These are phyloP conservation scores for Drosophila melanocephala DNA, from an alignment of 2,888 invertebrate genomes.

Conservation along the genomic window DNA sequence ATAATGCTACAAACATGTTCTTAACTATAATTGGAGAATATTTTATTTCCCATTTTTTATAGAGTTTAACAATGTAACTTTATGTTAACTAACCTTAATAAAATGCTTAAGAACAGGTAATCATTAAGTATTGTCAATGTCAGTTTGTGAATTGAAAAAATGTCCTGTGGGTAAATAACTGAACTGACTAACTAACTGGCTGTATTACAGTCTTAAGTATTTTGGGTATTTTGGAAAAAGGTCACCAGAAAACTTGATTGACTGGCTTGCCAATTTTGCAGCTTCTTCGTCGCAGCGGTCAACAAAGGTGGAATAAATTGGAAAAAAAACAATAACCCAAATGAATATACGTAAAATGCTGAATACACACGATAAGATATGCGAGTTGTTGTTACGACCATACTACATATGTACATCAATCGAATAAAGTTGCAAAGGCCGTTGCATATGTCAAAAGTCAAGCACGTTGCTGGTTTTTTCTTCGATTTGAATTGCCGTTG, in stretches of 20 bases:
- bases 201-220: not conserved
- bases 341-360: conserved; percentile 7
- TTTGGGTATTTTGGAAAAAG: conserved; percentile 7
- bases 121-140: conserved; percentile 9
- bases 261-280: conserved; percentile 50
- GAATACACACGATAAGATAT: conserved; percentile 2
- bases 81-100: not conserved
- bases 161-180: conserved; percentile 14
- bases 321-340: conserved; percentile 27
- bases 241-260: conserved; percentile 60
- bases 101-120: not conserved
- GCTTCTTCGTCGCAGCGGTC: conserved; percentile 67
- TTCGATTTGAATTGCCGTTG: conserved; percentile 17
- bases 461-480: conserved; percentile 37
- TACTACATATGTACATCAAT: conserved; percentile 58
- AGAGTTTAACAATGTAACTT: not conserved
- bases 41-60: not conserved
- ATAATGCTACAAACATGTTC: not conserved
- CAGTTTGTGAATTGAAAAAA: conserved; percentile 1
- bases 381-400: conserved; percentile 18
- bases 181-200: not conserved
- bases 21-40: not conserved
- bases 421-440: conserved; percentile 67
- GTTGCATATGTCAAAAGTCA: conserved; percentile 78
- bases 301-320: conserved; percentile 71